Evolutionary conservation across 2,888 invertebrate genomes (phyloP).

Genomic region (Auanema sp.): DNA sequence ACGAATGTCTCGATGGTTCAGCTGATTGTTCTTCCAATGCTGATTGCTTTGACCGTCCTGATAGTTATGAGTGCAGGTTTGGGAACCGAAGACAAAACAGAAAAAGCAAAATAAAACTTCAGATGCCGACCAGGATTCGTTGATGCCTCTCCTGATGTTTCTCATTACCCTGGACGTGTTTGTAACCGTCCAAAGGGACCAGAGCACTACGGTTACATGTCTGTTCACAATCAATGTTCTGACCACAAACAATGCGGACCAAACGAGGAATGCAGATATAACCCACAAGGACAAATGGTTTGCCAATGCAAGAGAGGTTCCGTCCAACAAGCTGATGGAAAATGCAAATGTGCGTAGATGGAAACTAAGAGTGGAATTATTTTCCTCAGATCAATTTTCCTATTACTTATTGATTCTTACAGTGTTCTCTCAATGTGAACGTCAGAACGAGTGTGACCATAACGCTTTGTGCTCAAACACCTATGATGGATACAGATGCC

Average conservation of each 20-base stretch:
- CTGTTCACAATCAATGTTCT: constrained; percentile 39
- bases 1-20: constrained; percentile 58
- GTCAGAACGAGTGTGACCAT: constrained; percentile 50
- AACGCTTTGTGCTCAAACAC: constrained; percentile 59
- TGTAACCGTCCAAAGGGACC: constrained; percentile 54
- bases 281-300: constrained; percentile 33
- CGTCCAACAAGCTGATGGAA: constrained; percentile 40
- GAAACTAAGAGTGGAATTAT: too few species aligned
- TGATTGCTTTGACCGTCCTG: constrained; percentile 83
- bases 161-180: constrained; percentile 56
- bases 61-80: constrained; percentile 83
- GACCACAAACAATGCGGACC: constrained; percentile 36
- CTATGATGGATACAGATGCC: constrained; percentile 52
- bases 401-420: constrained; percentile 13
- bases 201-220: constrained; percentile 40
- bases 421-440: constrained; percentile 55
- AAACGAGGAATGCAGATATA: constrained; percentile 52
- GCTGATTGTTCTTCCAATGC: constrained; percentile 86
- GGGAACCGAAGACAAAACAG: background rate
- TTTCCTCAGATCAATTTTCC: background rate
- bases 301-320: constrained; percentile 48
- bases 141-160: constrained; percentile 67
- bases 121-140: constrained; percentile 78
- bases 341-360: constrained; percentile 32
- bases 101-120: constrained; percentile 2